These are phyloP conservation scores for Phocoena phocoena DNA, from an alignment of 2,113 vertebrate species.

Conservation along the genomic window DNA sequence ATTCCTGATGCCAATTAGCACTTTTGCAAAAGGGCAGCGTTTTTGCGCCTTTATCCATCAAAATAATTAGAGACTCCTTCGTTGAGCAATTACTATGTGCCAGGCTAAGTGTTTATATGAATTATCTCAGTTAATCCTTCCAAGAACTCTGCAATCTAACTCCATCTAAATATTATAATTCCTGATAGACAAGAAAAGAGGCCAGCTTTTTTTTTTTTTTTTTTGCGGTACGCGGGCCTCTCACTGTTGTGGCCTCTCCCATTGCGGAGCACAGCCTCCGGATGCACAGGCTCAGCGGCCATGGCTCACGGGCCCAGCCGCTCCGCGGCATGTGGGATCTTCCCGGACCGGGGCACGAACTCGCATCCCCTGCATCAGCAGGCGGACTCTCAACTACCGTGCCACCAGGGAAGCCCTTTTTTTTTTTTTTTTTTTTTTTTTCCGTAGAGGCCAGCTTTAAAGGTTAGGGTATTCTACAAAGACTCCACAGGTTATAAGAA, in stretches of 20 bases:
- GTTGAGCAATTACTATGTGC: background rate
- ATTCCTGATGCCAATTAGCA: background rate
- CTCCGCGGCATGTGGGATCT: too few species aligned
- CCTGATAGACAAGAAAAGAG: background rate
- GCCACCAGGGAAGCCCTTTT: too few species aligned
- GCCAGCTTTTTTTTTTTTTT: background rate
- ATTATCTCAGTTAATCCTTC: slow-evolving; percentile 28
- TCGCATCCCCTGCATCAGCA: too few species aligned
- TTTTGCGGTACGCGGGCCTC: too few species aligned
- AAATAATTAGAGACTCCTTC: background rate
- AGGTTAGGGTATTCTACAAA: background rate
- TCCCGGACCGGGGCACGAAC: too few species aligned
- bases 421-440: too few species aligned
- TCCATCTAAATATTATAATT: background rate
- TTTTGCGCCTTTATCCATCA: background rate
- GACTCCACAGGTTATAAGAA: background rate
- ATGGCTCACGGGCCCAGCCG: too few species aligned
- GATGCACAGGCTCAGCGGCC: too few species aligned
- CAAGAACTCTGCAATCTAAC: background rate
- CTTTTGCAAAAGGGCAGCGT: background rate
- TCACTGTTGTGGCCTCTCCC: too few species aligned
- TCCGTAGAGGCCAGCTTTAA: background rate
- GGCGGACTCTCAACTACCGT: fast-evolving
- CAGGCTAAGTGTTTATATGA: background rate
- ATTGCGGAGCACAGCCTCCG: too few species aligned